These are phyloP conservation scores for Anastrepha obliqua DNA, from an alignment of 1,140 invertebrate genomes.

Conservation along the genomic window DNA sequence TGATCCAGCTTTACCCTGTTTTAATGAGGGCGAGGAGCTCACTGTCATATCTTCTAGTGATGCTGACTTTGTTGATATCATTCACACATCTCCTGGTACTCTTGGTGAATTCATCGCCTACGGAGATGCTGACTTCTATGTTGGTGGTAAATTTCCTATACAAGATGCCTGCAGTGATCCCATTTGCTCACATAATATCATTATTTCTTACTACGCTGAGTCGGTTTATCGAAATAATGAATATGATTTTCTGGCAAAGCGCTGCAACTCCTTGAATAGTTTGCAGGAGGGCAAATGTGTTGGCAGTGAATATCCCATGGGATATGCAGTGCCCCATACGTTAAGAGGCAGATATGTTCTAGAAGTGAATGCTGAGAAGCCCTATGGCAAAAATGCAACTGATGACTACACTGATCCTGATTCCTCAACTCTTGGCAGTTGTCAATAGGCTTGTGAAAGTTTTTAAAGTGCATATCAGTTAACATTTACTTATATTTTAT, in stretches of 20 bases:
- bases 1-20: no score
- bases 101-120: constrained; percentile 75
- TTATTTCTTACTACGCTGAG: constrained; percentile 79
- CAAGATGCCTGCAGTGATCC: constrained; percentile 62
- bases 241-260: background rate
- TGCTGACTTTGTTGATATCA: constrained; percentile 76
- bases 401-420: background rate
- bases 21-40: constrained; percentile 17
- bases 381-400: background rate
- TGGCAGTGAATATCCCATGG: no score
- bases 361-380: no score
- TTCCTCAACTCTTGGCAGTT: background rate
- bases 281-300: no score
- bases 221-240: constrained; percentile 75
- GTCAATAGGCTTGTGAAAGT: background rate
- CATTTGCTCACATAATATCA: constrained; percentile 80
- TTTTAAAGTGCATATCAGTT: no score
- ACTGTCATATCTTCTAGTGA: constrained; percentile 81
- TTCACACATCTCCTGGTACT: constrained; percentile 80
- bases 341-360: no score
- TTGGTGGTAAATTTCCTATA: constrained; percentile 71
- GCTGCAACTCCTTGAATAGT: no score
- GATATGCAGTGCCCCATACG: no score
- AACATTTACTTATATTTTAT: no score
- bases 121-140: constrained; percentile 85